Conservation (phyloP, 2,888 invertebrate species). For the Parochlus steinenii region DNA sequence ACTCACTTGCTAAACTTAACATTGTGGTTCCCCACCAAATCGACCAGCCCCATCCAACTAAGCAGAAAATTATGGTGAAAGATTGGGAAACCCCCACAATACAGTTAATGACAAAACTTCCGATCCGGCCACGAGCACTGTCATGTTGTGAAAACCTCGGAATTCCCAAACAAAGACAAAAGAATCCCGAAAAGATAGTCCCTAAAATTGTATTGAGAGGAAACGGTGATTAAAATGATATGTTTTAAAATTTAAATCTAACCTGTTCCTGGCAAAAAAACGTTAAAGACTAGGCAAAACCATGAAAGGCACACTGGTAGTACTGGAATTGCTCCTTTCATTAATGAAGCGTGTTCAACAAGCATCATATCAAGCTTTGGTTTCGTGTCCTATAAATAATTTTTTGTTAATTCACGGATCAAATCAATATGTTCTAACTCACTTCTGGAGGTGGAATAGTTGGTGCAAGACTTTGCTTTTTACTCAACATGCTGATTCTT, state of each 20-base stretch:
- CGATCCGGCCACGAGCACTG: conserved; percentile 54
- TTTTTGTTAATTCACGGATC: neutral
- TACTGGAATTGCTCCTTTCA: conserved; percentile 85
- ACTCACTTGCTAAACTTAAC: conserved; percentile 76
- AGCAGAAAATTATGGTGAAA: conserved; percentile 85
- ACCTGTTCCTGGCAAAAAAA: conserved; percentile 65
- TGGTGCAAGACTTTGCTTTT: conserved; percentile 49
- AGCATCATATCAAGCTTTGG: conserved; percentile 60
- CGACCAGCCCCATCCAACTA: conserved; percentile 97
- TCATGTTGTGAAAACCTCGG: conserved; percentile 74
- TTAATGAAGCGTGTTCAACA: conserved; percentile 69
- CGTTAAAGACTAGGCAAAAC: conserved; percentile 71
- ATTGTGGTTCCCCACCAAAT: conserved; percentile 95
- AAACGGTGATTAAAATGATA: conserved; percentile 3
- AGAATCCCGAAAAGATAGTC: conserved; percentile 73
- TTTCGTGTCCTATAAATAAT: conserved; percentile 41
- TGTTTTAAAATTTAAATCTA: conserved; percentile 18
- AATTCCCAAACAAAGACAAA: conserved; percentile 76
- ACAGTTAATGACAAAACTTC: conserved; percentile 69
- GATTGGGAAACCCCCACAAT: conserved; percentile 77
- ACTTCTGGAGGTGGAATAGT: conserved; percentile 46
- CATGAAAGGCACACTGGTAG: conserved; percentile 74
- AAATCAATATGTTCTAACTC: conserved; percentile 9
- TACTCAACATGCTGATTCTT: conserved; percentile 44
- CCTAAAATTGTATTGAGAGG: conserved; percentile 38